Evolutionary conservation across 2,888 invertebrate genomes (phyloP), one percentile per base, ranked within the genome.

Genomic region (Iselma pallidipennis): DNA sequence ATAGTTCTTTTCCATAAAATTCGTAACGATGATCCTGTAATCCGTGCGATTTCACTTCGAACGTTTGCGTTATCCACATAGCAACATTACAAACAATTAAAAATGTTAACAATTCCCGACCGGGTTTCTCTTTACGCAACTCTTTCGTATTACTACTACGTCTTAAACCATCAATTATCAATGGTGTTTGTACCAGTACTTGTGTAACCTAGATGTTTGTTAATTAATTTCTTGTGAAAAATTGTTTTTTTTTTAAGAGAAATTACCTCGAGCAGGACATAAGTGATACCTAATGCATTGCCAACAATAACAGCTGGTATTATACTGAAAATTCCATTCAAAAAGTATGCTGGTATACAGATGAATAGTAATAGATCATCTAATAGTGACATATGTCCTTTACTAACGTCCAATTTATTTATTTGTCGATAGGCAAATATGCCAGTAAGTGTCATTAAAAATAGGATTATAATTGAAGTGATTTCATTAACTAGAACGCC

Each of bases 11-110:
- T 23, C 91, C 91, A 73, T 90, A 91, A 76, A 84, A 90, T 33
- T 86, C 84, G 72, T 89, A 88, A 77, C 89, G 83, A 49, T 83
- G 80, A 59, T 85, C 83, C 63, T 83, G 80, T 42, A 83, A 81
- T 57, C 84, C 84, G 42, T 85, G 82, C 49, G 84, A 83, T 74
- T 86, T 86, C 55, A 86, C 84, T 72, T 87, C 85, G 82, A 92
- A 91, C 0, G 91, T 91, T 76, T 90, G 87, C 71, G 88, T 86
- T 56, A 91, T 85, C 91, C 92, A 92, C 84, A 91, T 85, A 49
- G 89, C 89, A 6, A 92, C 87, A 78, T 93, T 93, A 69, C 88
- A 84, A 59, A 92, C 89, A 21, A 91, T 84, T 42, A 92, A 83
- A 81, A 92, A 92, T 71, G 91, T 92, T 49, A 92, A 84, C 23